Evolutionary conservation across 2,888 invertebrate genomes (phyloP).

Genomic region (Reticulitermes lucifugus): DNA sequence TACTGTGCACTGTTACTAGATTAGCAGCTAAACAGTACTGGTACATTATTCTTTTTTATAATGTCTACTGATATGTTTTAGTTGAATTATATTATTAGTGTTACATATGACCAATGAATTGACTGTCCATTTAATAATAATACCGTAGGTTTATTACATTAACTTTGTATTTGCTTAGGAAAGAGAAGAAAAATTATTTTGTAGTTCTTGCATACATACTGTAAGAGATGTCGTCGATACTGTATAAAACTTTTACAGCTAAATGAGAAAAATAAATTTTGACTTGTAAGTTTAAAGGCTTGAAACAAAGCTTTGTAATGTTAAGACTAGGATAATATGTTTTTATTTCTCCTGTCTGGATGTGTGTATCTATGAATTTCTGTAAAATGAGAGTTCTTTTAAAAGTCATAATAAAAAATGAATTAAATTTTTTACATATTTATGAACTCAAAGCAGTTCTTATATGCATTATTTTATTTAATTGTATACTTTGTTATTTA

Average conservation of each 20-base stretch:
- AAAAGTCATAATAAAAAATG: slow-evolving; percentile 15
- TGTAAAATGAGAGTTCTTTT: slow-evolving; percentile 15
- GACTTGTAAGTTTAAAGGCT: slow-evolving; percentile 6
- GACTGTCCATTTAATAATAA: neutral
- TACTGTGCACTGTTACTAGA: neutral
- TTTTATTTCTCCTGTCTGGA: slow-evolving; percentile 16
- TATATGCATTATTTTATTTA: no score
- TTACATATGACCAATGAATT: slow-evolving; percentile 18
- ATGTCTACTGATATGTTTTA: neutral
- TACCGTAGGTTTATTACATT: neutral
- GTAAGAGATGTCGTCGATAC: neutral
- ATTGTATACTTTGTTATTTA: no score
- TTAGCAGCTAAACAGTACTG: slow-evolving; percentile 15
- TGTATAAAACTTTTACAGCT: slow-evolving; percentile 24
- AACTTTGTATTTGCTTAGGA: neutral
- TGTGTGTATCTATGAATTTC: slow-evolving; percentile 35
- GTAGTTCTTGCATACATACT: neutral
- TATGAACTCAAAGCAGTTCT: neutral
- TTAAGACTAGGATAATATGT: neutral
- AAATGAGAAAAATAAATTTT: slow-evolving; percentile 1
- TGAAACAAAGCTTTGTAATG: neutral
- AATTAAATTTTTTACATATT: slow-evolving; percentile 17
- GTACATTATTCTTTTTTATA: neutral
- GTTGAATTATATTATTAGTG: slow-evolving; percentile 5
- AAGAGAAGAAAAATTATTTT: slow-evolving; percentile 10